phyloP scores from a whole-genome alignment of 2,797 vertebrate genomes.

The Poecilia wingei region DNA sequence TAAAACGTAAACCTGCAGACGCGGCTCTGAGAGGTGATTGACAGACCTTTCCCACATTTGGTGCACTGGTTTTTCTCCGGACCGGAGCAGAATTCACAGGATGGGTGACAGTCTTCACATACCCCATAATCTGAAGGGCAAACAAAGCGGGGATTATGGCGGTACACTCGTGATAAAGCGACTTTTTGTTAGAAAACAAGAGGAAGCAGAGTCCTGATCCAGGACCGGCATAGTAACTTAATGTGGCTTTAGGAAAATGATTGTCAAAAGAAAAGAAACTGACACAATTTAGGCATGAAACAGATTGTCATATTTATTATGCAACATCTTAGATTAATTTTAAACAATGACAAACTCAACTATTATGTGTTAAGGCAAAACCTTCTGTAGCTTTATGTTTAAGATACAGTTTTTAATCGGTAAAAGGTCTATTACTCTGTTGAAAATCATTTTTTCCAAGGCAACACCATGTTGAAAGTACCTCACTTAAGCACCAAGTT shows the following conservation, averaged over 20 bases:
- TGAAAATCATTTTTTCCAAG: neutral
- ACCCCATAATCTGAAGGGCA: slow-evolving; percentile 68
- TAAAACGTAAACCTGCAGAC: slow-evolving; percentile 15
- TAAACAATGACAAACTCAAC: neutral
- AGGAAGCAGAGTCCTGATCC: neutral
- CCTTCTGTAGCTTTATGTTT: neutral
- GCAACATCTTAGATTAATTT: too few relatives aligned
- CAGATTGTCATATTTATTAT: neutral
- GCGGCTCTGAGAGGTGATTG: slow-evolving; percentile 1
- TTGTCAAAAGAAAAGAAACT: neutral
- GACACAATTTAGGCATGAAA: neutral
- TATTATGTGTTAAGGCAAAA: neutral
- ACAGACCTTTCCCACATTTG: slow-evolving; percentile 86
- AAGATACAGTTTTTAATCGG: neutral
- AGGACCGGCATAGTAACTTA: neutral
- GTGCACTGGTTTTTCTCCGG: slow-evolving; percentile 78
- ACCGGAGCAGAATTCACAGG: slow-evolving; percentile 87
- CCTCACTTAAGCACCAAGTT: neutral
- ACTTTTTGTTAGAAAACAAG: neutral
- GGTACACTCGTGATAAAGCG: neutral
- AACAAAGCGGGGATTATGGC: slow-evolving; percentile 6
- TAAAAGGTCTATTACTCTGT: neutral
- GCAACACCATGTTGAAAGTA: neutral
- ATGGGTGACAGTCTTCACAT: slow-evolving; percentile 80
- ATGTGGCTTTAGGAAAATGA: neutral